Base-by-base conservation (phyloP, 2,797 vertebrate genomes). In the Myiothlypis chrysogaster region DNA sequence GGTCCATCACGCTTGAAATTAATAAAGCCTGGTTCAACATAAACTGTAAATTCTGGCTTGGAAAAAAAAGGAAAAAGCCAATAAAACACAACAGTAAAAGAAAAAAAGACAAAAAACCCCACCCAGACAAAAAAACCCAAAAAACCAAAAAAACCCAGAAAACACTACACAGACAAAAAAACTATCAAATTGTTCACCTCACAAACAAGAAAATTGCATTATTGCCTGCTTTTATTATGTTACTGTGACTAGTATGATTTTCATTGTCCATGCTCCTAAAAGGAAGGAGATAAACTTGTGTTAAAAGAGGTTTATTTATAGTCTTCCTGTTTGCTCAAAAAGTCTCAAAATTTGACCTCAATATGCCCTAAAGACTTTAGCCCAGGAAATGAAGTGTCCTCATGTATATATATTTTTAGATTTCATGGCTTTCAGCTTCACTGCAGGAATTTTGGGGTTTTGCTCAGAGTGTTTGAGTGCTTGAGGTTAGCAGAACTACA, bases 341-440 rank as follows among this genome's bases (percentile, higher is more conserved):
- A 69, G 72, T 76, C 92, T 81, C 61, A 90, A 86, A 90, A 81
- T 94, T 78, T 95, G 94, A 94, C 94, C 87, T 95, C 61, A 91
- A 60, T 66, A 55, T 86, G 76, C 87, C 79, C 93, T 86, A 49
- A 69, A 92, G 57, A 46, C 39, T 93, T 95, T 91, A 95, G 83
- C 90, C 91, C 72, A 94, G 95, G 94, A 96, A 96, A 95, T 93
- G 83, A 93, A 96, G 66, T 59, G 65, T 90, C 88, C 87, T 85
- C 57, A 17, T 85, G 87, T 52, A 52, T 82, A 56, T 87, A 30
- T 93, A 93, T 93, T 95, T 96, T 94, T 93, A 94, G 85, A 86
- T 89, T 88, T 93, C 35, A 69, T 76, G 70, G 35, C 44, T 95
- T 95, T 84, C 64, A 94, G 15, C 55, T 73, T 87, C 68, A 69